Base-by-base conservation (phyloP, 2,113 vertebrate genomes). In the Catharus minimus region DNA sequence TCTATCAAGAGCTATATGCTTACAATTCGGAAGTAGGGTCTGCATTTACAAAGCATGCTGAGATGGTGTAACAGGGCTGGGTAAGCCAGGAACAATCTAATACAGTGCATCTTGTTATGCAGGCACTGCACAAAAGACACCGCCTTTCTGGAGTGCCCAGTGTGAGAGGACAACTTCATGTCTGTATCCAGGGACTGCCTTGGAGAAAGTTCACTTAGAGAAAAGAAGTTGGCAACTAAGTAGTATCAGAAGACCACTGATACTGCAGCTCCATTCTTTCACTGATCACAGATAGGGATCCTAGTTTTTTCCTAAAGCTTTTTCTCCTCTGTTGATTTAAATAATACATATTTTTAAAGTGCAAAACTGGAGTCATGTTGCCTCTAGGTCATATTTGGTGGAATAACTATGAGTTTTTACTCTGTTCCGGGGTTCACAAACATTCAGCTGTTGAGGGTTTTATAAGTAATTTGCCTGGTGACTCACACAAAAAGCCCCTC, bases 151-250 rank as follows among this genome's bases (percentile, higher is more conserved):
- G 47, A 79, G 33, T 32, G 9, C 19, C 10, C 39, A n/a, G 5
- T 2, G 47, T n/a, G 11, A 76, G 16, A 67, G 33, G 77, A 71
- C 10, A 44, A 49, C 27, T 58, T 18, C 27, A 46, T 26, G 15
- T 7, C 32, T 13, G n/a, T n/a, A 32, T 2, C 15, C 22, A 50
- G 28, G 28, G 36, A 58, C 4, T 64, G 39, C 22, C 58, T 83
- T 1, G 1, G 53, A 79, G n/a, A 57, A 36, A 41, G 30, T 27
- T 36, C 0, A 0, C 27, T 79, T 82, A 57, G 47, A 91, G 36
- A 73, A 80, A 73, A 50, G 28, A 66, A 39, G 27, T 17, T 68
- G 41, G 27, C 18, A 44, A 11, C 11, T 36, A 56, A 66, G 27
- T 12, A 65, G 24, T 13, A 76, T 19, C 33, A 36, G 38, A 38